Evolutionary conservation across 2,888 invertebrate species (phyloP).

Genomic region (Drosophila phalerata): DNA sequence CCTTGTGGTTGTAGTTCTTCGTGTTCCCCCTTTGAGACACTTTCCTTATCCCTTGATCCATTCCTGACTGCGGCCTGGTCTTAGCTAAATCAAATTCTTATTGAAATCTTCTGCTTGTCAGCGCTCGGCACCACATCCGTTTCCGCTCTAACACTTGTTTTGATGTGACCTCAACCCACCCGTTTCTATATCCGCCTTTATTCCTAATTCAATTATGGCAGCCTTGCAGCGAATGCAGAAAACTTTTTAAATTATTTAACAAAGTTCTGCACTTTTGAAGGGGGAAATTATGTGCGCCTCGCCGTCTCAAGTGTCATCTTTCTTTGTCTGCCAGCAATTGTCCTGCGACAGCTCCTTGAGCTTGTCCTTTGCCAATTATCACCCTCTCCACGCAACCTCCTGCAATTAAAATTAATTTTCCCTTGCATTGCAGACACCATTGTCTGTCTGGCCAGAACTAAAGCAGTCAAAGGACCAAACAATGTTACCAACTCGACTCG

Average conservation of each 20-base stretch:
- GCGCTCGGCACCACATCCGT: slow-evolving; percentile 63
- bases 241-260: slow-evolving; percentile 74
- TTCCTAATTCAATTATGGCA: slow-evolving; percentile 62
- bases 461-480: slow-evolving; percentile 30
- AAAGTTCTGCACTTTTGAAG: slow-evolving; percentile 50
- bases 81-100: slow-evolving; percentile 75
- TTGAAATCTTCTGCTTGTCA: slow-evolving; percentile 58
- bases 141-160: slow-evolving; percentile 80
- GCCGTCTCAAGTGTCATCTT: slow-evolving; percentile 76
- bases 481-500: slow-evolving; percentile 45
- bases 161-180: slow-evolving; percentile 33
- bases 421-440: slow-evolving; percentile 51
- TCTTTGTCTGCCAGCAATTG: slow-evolving; percentile 59
- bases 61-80: slow-evolving; percentile 66
- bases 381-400: slow-evolving; percentile 53
- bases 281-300: slow-evolving; percentile 56
- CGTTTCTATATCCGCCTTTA: background rate
- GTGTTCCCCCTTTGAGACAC: background rate
- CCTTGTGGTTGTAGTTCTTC: slow-evolving; percentile 64
- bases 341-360: slow-evolving; percentile 36
- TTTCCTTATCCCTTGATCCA: background rate
- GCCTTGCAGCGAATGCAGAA: slow-evolving; percentile 61
- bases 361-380: slow-evolving; percentile 69
- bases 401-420: slow-evolving; percentile 72
- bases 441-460: slow-evolving; percentile 39